Evolutionary conservation across 2,797 vertebrate species (phyloP), one percentile per base, ranked within the genome.

Genomic region (Odontamblyopus rebecca): DNA sequence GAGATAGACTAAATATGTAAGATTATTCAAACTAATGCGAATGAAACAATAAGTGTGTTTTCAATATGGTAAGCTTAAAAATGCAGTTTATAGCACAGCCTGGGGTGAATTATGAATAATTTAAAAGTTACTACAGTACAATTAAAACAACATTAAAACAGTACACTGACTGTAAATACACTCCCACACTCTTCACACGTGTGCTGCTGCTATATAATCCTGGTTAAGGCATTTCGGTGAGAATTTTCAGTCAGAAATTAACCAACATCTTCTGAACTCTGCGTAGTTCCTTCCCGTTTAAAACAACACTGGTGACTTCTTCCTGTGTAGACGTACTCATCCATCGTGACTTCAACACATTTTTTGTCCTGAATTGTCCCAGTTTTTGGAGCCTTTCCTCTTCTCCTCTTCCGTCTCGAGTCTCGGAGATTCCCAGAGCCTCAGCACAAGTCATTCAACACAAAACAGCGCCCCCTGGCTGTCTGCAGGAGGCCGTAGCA

Each of bases 311-410:
- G 61, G 67, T 29, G 61, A 75, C 76, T 65, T 32, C 79, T 50
- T 72, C 32, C 73, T 30, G 62, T 30, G 50, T 71, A 70, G 71
- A 80, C 78, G 29, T 61, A 30, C 73, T 75, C 44, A 13, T 74
- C 73, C 62, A n/a, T 61, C 65, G 63, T 67, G 30, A 74, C 76
- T 26, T 67, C 59, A 73, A 75, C 67, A 72, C 38, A 50, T 67
- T 76, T 74, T 65, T 69, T 68, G 67, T 30, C 61, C 85, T 73
- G 75, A 85, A 69, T 78, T 66, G 16, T 67, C 65, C 74, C 61
- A 65, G 78, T 80, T 69, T 69, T 82, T 59, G 72, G 6, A 64
- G 81, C 86, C 87, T 79, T 85, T 88, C 82, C 68, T 61, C 69
- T 79, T 76, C 69, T 83, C 68, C 26, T 59, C n/a, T 71, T 68